A percentile compares a stretch with the other conserved stretches of the same genome.
Conservation (phyloP, 2,113 vertebrate genomes). For the Balaenoptera acutorostrata region DNA sequence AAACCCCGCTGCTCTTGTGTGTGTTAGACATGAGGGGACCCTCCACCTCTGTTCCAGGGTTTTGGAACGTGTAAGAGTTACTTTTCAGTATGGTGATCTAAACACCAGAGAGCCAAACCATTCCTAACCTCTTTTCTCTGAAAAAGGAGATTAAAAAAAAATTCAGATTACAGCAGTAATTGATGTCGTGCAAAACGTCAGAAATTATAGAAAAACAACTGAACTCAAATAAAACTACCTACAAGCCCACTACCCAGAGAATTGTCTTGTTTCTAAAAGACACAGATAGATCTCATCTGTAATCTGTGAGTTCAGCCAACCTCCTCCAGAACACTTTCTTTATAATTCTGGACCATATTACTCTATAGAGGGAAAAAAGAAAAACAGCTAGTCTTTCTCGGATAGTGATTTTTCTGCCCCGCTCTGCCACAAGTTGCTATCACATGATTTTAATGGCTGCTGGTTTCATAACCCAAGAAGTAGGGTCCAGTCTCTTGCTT, state of each 20-base stretch:
- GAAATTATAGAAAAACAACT: neutral
- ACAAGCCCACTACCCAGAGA: neutral
- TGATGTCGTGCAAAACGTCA: neutral
- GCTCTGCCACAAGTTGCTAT: neutral
- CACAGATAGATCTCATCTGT: neutral
- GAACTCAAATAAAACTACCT: neutral
- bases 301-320: neutral
- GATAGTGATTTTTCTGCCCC: neutral
- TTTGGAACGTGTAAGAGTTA: neutral
- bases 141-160: neutral
- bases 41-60: neutral
- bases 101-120: neutral
- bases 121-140: neutral
- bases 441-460: neutral
- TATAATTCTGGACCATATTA: neutral
- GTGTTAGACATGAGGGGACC: neutral
- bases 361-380: neutral
- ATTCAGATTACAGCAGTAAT: neutral
- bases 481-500: neutral
- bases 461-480: neutral
- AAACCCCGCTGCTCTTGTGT: neutral
- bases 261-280: neutral
- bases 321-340: neutral
- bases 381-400: neutral
- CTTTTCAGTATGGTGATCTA: neutral